Conservation (phyloP, 2,888 invertebrate species). For the Melipona beecheii region DNA sequence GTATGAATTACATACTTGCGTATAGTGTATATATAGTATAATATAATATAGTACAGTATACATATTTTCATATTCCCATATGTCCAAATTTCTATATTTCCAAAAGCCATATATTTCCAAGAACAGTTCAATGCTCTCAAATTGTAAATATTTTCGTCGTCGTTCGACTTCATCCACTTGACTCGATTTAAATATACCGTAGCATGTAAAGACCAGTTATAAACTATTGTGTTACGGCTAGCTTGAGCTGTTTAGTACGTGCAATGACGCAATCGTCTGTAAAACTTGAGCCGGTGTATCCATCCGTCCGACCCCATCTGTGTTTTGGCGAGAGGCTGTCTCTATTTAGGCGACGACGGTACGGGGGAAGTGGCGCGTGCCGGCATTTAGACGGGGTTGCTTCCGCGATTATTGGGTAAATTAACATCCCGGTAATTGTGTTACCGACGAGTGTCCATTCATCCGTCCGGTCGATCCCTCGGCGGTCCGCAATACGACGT, state of each 20-base stretch:
- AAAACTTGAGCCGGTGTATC: conserved; percentile 20
- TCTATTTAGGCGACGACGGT: conserved; percentile 28
- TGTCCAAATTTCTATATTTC: no score
- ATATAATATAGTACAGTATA: no score
- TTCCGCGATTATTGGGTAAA: conserved; percentile 82
- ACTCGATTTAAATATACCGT: not conserved
- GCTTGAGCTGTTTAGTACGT: conserved; percentile 34
- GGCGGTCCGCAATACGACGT: conserved; percentile 29
- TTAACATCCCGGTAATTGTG: conserved; percentile 82
- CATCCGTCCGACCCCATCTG: conserved; percentile 1
- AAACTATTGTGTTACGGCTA: conserved; percentile 6
- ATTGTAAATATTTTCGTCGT: not conserved
- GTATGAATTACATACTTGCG: no score
- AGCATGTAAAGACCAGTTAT: not conserved
- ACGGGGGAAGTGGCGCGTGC: conserved; percentile 75
- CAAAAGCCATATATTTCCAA: no score
- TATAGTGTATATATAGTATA: no score
- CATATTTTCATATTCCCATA: no score
- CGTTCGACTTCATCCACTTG: not conserved
- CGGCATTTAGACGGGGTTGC: conserved; percentile 79
- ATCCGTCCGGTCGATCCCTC: conserved; percentile 57
- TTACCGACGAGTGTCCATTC: conserved; percentile 82
- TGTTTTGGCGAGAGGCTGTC: conserved; percentile 18
- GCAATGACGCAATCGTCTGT: conserved; percentile 46
- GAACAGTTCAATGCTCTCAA: not conserved